These are phyloP conservation scores for Xiphophorus birchmanni DNA, from an alignment of 2,797 vertebrate species.

Conservation along the genomic window DNA sequence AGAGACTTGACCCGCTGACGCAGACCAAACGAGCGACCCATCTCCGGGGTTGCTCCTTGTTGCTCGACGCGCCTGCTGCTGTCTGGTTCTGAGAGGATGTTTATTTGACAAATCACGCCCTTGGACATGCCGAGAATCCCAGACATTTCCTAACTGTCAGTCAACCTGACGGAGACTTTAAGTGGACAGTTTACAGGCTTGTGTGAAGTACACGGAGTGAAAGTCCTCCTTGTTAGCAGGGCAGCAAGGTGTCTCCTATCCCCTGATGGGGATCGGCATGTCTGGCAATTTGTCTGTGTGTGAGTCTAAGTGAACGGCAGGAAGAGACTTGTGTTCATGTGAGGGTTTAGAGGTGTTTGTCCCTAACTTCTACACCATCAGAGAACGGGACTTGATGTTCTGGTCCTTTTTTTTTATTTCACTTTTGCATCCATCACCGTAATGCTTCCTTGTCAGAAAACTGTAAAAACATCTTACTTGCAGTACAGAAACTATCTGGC, in stretches of 20 bases:
- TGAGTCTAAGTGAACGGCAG: neutral
- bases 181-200: constrained; percentile 48
- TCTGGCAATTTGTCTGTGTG: constrained; percentile 4
- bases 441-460: neutral
- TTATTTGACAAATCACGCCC: constrained; percentile 55
- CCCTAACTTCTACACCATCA: constrained; percentile 36
- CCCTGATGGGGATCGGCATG: constrained; percentile 14
- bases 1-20: constrained; percentile 15
- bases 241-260: constrained; percentile 44
- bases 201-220: constrained; percentile 65
- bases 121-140: constrained; percentile 41
- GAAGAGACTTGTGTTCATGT: constrained; percentile 7
- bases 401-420: neutral
- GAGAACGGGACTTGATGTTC: neutral
- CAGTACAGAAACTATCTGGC: neutral
- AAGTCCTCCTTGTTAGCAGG: constrained; percentile 56
- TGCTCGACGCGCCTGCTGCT: constrained; percentile 11
- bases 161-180: constrained; percentile 44
- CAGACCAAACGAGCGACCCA: constrained; percentile 34
- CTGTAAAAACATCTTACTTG: neutral
- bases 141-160: constrained; percentile 56
- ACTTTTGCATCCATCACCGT: neutral
- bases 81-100: constrained; percentile 35
- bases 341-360: constrained; percentile 13
- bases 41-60: constrained; percentile 18